Evolutionary conservation across 2,797 vertebrate genomes (phyloP).

Genomic region (Enteromius viviparus): DNA sequence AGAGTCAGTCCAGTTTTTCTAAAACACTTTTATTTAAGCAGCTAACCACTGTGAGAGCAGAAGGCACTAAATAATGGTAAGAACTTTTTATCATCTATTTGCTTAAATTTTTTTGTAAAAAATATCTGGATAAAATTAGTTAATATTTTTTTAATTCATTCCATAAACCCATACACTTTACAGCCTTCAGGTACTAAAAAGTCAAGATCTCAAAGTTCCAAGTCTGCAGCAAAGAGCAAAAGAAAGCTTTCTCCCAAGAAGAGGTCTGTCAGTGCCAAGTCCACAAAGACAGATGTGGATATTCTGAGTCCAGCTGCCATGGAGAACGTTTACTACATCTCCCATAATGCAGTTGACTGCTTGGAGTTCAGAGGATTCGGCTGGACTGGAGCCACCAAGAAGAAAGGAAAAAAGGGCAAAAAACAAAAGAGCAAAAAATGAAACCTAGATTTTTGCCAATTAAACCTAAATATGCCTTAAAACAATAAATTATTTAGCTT

Average conservation of each 20-base stretch:
- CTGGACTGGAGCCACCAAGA: conserved; percentile 77
- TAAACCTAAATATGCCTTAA: not conserved
- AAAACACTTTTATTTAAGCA: not conserved
- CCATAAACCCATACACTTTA: conserved; percentile 9
- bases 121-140: not conserved
- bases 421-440: conserved; percentile 55
- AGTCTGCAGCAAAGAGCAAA: conserved; percentile 70
- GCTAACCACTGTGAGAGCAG: not conserved
- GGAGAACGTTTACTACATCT: conserved; percentile 87
- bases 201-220: conserved; percentile 66
- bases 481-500: not conserved
- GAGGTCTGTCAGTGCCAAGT: conserved; percentile 70
- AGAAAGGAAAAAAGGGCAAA: conserved; percentile 75
- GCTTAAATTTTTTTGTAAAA: not conserved
- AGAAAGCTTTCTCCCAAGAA: conserved; percentile 63
- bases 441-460: not conserved
- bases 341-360: conserved; percentile 84
- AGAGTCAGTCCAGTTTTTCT: not conserved
- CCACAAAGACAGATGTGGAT: conserved; percentile 69
- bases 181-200: conserved; percentile 77
- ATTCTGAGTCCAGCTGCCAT: conserved; percentile 82
- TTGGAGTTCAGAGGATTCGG: conserved; percentile 80
- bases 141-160: not conserved
- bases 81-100: not conserved
- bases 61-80: conserved; percentile 24